phyloP scores from a whole-genome alignment of 2,113 vertebrate genomes.

The Thryonomys swinderianus region DNA sequence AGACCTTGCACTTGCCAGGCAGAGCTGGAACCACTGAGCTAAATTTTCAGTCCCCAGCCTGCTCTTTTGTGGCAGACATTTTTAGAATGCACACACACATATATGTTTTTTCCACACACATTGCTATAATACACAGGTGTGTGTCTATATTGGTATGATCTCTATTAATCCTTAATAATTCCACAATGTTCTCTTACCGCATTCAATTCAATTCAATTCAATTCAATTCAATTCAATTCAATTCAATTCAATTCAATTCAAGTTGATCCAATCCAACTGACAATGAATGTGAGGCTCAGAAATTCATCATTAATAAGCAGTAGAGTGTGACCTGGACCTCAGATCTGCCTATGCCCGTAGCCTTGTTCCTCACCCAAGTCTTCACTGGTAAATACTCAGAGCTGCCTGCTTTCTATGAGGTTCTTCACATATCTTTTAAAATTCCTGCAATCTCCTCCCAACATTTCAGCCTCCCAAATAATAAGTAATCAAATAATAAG shows the following conservation, averaged over 20 bases:
- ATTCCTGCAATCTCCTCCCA: slow-evolving; percentile 51
- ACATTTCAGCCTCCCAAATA: slow-evolving; percentile 58
- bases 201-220: not conserved
- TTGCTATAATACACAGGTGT: not conserved
- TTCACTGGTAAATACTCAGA: not conserved
- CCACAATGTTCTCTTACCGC: not conserved
- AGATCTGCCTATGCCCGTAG: too few relatives aligned
- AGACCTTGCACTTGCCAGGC: too few relatives aligned
- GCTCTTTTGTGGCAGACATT: not conserved
- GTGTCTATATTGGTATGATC: not conserved
- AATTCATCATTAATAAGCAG: not conserved
- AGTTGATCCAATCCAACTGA: not conserved
- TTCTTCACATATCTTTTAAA: slow-evolving; percentile 61
- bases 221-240: not conserved
- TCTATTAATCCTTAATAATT: not conserved
- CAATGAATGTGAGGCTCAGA: not conserved
- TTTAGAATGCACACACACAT: not conserved
- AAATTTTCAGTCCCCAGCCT: too few relatives aligned
- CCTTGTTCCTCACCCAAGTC: not conserved
- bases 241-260: not conserved
- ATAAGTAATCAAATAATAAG: slow-evolving; percentile 82
- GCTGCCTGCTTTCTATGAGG: not conserved
- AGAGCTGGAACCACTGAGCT: too few relatives aligned
- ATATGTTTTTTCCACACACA: not conserved
- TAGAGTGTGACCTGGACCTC: not conserved